Conservation (phyloP, 1,140 invertebrate genomes). For the Sycophila sp. region DNA sequence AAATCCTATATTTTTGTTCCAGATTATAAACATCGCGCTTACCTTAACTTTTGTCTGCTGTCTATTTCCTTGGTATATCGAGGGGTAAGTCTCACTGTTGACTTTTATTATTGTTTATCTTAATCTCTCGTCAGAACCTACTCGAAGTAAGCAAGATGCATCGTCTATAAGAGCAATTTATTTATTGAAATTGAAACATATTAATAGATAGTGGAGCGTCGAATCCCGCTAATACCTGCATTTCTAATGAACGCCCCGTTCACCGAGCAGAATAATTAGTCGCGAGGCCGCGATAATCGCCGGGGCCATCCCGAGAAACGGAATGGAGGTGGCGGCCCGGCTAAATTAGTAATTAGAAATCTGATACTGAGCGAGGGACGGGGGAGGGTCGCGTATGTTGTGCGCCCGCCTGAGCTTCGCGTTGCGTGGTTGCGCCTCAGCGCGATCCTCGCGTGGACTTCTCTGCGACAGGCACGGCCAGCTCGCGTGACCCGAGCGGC, state of each 20-base stretch:
- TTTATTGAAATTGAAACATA: too few species aligned
- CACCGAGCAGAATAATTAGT: too few species aligned
- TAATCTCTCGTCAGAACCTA: too few species aligned
- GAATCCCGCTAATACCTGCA: too few species aligned
- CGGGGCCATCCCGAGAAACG: too few species aligned
- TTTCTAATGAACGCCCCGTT: too few species aligned
- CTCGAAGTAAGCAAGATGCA: too few species aligned
- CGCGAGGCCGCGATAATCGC: too few species aligned
- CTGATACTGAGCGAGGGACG: conserved; percentile 59
- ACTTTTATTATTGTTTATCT: too few species aligned
- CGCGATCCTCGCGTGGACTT: conserved; percentile 61
- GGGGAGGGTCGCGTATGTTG: conserved; percentile 36
- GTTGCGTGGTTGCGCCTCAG: conserved; percentile 64
- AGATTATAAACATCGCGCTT: conserved; percentile 56
- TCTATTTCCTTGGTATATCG: conserved; percentile 19
- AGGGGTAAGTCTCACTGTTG: conserved; percentile 13
- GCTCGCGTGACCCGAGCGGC: conserved; percentile 59
- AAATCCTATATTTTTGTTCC: conserved; percentile 50
- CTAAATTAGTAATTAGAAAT: conserved; percentile 67
- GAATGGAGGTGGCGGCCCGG: too few species aligned
- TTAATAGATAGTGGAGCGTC: too few species aligned
- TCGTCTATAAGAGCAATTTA: too few species aligned
- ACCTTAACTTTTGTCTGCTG: conserved; percentile 33
- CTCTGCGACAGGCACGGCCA: conserved; percentile 64
- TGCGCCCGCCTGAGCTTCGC: conserved; percentile 60